Conservation (phyloP, 1,140 invertebrate genomes). For the Caenorhabditis brenneri region DNA sequence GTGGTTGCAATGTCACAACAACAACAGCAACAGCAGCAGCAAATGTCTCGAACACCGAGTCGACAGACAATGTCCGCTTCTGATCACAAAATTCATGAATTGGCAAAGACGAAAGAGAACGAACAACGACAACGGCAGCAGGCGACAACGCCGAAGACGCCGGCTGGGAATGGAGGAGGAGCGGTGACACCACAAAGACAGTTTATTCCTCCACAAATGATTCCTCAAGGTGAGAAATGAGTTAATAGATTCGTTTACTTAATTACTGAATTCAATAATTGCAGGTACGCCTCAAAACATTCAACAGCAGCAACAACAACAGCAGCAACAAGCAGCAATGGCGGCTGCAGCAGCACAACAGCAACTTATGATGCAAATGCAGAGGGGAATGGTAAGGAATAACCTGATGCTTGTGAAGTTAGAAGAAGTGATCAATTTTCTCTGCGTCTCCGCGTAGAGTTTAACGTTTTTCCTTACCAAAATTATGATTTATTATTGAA, state of each 20-base stretch:
- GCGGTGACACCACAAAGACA: constrained; percentile 7
- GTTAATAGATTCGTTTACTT: no score
- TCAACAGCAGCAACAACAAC: neutral
- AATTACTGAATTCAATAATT: no score
- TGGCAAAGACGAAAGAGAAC: neutral
- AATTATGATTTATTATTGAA: no score
- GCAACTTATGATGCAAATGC: neutral
- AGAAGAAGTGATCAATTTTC: no score
- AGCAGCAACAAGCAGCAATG: no score
- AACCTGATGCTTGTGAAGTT: neutral
- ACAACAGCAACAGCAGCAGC: constrained; percentile 8
- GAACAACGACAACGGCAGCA: constrained; percentile 3
- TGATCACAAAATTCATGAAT: constrained; percentile 3
- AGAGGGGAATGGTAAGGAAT: constrained; percentile 2
- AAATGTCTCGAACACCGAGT: constrained; percentile 19
- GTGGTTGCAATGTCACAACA: constrained; percentile 5
- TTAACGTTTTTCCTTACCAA: no score
- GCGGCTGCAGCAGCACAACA: neutral
- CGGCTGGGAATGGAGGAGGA: neutral
- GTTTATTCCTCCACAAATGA: constrained; percentile 6
- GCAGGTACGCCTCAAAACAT: neutral
- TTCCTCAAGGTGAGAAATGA: neutral
- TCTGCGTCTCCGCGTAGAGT: no score
- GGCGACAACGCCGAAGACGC: neutral
- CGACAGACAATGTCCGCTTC: neutral